Conservation (phyloP, 2,113 vertebrate genomes). For the Pristiophorus japonicus region DNA sequence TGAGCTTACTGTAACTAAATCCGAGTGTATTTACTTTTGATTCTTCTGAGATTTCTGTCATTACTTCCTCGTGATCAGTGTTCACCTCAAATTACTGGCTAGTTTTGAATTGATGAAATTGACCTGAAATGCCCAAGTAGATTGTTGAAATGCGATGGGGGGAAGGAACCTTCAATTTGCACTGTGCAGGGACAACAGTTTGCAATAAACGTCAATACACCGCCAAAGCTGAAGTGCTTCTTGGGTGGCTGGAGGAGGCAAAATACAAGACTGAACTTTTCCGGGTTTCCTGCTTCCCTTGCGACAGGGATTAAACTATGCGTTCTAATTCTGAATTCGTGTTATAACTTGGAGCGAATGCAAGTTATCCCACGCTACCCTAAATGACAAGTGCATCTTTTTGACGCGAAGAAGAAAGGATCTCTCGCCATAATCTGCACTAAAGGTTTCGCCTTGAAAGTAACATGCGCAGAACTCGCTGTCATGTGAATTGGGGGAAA, state of each 20-base stretch:
- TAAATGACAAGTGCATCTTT: not conserved
- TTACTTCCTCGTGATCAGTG: no score
- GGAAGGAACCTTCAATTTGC: not conserved
- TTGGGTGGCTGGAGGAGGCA: not conserved
- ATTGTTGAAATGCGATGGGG: not conserved
- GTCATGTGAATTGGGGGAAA: no score
- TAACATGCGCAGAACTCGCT: not conserved
- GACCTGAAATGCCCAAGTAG: not conserved
- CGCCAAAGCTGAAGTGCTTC: not conserved
- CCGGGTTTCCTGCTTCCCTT: not conserved
- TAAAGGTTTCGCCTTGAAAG: not conserved
- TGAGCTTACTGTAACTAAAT: not conserved
- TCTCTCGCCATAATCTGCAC: not conserved
- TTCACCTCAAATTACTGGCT: not conserved
- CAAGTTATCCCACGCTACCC: not conserved
- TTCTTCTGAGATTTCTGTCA: not conserved
- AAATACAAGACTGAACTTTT: not conserved
- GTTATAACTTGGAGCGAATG: not conserved
- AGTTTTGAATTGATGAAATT: not conserved
- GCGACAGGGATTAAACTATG: not conserved
- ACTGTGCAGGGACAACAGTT: not conserved
- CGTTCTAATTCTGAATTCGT: not conserved
- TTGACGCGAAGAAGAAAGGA: no score
- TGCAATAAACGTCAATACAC: not conserved
- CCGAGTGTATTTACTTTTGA: not conserved